Evolutionary conservation across 64 coral and sea anemone species (phyloP).

Genomic region (Actinia equina): DNA sequence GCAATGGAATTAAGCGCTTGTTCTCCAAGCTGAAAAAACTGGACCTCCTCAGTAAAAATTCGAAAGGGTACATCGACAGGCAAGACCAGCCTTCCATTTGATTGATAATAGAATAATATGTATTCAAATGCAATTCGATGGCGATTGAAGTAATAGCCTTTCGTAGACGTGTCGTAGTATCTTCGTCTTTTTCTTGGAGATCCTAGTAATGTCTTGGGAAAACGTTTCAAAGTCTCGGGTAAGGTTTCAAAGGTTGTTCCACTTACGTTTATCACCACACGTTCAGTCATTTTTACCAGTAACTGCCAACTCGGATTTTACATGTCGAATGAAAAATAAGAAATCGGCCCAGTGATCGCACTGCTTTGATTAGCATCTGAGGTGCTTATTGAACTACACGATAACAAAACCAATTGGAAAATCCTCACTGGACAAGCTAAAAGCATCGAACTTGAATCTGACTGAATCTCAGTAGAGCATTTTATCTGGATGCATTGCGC

Average conservation of each 20-base stretch:
- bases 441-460: too few relatives aligned
- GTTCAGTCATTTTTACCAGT: constrained; percentile 63
- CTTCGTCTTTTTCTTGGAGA: constrained; percentile 64
- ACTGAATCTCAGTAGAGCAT: background rate
- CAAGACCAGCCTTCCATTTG: constrained; percentile 82
- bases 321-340: background rate
- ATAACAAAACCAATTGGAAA: background rate
- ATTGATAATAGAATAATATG: constrained; percentile 98
- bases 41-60: constrained; percentile 87
- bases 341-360: background rate
- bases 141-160: constrained; percentile 89
- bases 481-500: background rate
- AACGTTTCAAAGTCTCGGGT: constrained; percentile 67
- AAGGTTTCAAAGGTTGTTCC: constrained; percentile 87
- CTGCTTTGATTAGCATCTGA: background rate
- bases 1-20: constrained; percentile 65
- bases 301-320: background rate
- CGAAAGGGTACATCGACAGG: constrained; percentile 75
- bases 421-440: background rate
- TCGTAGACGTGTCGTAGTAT: constrained; percentile 59
- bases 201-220: constrained; percentile 83
- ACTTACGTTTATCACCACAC: constrained; percentile 91
- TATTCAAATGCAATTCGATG: constrained; percentile 88
- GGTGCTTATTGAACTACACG: background rate
- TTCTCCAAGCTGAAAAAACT: constrained; percentile 94